Evolutionary conservation across 2,797 vertebrate genomes (phyloP).

Genomic region (Hephaestus fuliginosus): DNA sequence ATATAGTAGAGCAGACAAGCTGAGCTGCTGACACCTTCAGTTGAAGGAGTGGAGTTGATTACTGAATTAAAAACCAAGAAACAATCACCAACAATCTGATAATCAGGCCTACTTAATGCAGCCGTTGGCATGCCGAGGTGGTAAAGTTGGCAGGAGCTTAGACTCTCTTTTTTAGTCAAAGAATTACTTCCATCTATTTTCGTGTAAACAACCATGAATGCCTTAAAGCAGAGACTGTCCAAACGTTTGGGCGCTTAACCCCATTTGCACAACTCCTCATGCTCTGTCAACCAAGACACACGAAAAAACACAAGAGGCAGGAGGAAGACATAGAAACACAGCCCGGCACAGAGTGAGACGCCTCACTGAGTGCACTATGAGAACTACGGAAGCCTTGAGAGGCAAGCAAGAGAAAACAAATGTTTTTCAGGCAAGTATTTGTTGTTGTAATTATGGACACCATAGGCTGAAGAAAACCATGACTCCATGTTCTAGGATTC

Average conservation of each 20-base stretch:
- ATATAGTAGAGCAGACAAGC: too few relatives aligned
- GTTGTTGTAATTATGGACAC: too few relatives aligned
- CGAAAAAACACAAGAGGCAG: not conserved
- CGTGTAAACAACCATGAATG: not conserved
- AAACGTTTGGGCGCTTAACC: not conserved
- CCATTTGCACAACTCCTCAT: not conserved
- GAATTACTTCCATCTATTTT: not conserved
- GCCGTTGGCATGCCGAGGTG: not conserved
- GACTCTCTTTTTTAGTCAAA: not conserved
- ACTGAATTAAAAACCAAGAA: too few relatives aligned
- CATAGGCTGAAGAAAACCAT: too few relatives aligned
- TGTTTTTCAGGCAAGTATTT: too few relatives aligned
- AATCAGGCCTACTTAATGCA: not conserved
- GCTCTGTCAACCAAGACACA: not conserved
- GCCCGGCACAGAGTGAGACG: too few relatives aligned
- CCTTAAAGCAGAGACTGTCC: too few relatives aligned
- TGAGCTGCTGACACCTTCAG: too few relatives aligned
- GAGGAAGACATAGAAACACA: not conserved
- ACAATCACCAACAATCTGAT: not conserved
- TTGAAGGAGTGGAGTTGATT: too few relatives aligned
- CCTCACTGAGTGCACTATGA: slow-evolving; percentile 26
- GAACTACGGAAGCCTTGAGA: not conserved
- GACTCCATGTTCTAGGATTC: too few relatives aligned
- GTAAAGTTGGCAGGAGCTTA: not conserved
- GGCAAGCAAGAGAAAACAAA: too few relatives aligned